Conservation (phyloP, 2,113 vertebrate species). For the Catharus fuscescens region DNA sequence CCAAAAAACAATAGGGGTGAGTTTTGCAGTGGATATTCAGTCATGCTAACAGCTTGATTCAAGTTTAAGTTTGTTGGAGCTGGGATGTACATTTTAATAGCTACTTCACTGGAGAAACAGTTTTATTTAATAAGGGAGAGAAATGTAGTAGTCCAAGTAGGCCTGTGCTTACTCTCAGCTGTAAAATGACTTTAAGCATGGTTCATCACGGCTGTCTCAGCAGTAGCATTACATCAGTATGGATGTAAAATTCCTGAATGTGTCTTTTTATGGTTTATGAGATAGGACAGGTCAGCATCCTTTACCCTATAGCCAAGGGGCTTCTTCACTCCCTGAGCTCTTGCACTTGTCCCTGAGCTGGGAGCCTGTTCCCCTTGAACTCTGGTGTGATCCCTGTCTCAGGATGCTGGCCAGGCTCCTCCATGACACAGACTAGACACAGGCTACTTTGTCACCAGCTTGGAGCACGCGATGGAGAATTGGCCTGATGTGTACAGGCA, state of each 20-base stretch:
- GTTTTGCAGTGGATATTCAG: not conserved
- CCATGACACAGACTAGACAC: accelerated
- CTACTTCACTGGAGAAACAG: not conserved
- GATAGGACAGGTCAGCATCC: not conserved
- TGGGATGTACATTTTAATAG: not conserved
- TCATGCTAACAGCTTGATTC: not conserved
- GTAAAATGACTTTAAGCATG: not conserved
- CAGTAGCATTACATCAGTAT: not conserved
- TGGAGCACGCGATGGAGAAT: not conserved
- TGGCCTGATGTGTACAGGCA: not conserved
- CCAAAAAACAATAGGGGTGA: not conserved
- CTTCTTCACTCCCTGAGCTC: not conserved
- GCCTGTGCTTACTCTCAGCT: not conserved
- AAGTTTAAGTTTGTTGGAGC: not conserved
- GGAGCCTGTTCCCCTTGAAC: not conserved
- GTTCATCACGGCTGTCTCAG: not conserved
- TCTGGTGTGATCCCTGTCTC: accelerated
- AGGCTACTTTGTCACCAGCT: not conserved
- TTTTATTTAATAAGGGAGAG: not conserved
- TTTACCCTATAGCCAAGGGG: not conserved
- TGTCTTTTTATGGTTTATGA: not conserved
- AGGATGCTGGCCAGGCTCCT: not conserved
- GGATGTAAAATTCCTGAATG: not conserved
- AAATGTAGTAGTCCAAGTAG: not conserved
- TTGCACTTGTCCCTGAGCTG: not conserved